Evolutionary conservation across 2,888 invertebrate species (phyloP), one percentile per base, ranked within the genome.

Genomic region (Andricus curvator): DNA sequence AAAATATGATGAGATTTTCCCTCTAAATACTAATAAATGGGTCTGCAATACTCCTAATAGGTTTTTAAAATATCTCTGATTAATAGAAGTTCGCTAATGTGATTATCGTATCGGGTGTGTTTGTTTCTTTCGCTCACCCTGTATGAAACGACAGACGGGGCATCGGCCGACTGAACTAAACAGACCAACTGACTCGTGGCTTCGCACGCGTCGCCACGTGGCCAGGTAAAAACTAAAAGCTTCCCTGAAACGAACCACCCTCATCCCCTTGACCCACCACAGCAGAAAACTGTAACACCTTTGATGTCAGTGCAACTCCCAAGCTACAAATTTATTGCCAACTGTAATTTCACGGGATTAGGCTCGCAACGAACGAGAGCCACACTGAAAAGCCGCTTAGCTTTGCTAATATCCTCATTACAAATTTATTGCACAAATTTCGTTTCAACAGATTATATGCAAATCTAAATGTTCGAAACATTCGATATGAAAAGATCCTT

Each of bases 131-230:
- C 79, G 82, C 82, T 84, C 84, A 84, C 83, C 82, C 80, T 83
- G 80, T 83, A 82, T 80, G 80, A 66, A 79, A 79, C 80, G 64
- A 76, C 82, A 84, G 83, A 84, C 84, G 84, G 84, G 80, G 82
- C 83, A 84, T 84, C 84, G 84, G 79, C 82, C 84, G 51, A 51
- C 48, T 74, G 29, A 74, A 74, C 74, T 81, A 80, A 80, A 80
- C 81, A 79, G 81, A 83, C 84, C 83, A 84, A 84, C 84, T 84
- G 84, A 83, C 85, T 83, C 85, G 84, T 82, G 85, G 84, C 85
- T 83, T 82, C 85, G 85, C 88, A 88, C 88, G 88, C 86, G 87
- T 86, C 87, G 88, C 82, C 84, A 85, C 84, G 84, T 83, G 84
- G 80, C 82, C 84, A 83, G 85, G 83, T 83, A 85, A 84, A 85